Evolutionary conservation across 2,797 vertebrate genomes (phyloP).

Genomic region (Catamblyrhynchus diadema): DNA sequence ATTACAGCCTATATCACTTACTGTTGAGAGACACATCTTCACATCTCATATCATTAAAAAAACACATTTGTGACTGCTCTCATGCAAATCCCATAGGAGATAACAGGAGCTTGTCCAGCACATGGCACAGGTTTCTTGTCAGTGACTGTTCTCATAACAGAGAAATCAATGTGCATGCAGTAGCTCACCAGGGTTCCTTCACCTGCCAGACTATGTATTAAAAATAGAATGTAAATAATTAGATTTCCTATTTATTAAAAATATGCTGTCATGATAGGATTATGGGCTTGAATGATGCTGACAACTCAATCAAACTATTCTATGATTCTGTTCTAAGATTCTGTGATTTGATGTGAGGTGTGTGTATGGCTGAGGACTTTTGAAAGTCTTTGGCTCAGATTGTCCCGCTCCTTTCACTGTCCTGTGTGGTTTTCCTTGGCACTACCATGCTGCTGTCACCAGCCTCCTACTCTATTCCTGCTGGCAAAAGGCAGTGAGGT

Average conservation of each 20-base stretch:
- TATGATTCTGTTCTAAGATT: neutral
- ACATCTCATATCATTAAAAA: neutral
- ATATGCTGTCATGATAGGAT: neutral
- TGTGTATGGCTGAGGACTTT: neutral
- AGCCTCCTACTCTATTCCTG: neutral
- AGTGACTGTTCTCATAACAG: neutral
- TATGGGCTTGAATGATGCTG: neutral
- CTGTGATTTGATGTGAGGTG: neutral
- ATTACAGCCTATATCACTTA: neutral
- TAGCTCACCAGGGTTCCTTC: neutral
- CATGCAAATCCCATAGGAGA: neutral
- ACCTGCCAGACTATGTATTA: neutral
- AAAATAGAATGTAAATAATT: neutral
- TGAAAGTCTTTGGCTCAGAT: slow-evolving; percentile 1
- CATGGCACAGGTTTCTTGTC: neutral
- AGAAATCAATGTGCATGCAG: neutral
- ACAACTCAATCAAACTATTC: neutral
- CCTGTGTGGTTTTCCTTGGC: neutral
- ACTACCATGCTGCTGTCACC: neutral
- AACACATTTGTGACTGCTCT: neutral
- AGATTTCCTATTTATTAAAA: neutral
- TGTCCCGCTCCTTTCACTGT: neutral
- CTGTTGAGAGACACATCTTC: neutral
- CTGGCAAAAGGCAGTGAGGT: neutral
- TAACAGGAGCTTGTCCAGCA: neutral